Conservation (phyloP, 2,797 vertebrate species). For the Orientallactaga sibirica region DNA sequence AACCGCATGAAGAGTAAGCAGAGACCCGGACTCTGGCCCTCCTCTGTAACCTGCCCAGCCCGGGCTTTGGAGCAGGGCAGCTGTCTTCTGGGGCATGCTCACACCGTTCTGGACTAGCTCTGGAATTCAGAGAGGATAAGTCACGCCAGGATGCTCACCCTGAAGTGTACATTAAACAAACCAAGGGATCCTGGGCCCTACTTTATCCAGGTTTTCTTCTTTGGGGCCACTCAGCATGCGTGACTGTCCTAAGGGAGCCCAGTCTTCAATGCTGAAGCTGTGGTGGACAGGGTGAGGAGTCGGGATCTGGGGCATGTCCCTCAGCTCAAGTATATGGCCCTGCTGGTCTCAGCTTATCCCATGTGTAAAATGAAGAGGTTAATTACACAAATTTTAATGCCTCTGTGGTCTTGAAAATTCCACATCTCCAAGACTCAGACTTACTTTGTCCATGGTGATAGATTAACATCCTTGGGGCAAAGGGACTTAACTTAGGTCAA, state of each 20-base stretch:
- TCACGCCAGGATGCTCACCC: not conserved
- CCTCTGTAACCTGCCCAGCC: not conserved
- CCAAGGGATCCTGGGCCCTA: not conserved
- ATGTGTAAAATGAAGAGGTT: conserved; percentile 28
- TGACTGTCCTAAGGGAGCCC: not conserved
- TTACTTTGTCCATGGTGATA: conserved; percentile 76
- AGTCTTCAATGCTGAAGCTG: not conserved
- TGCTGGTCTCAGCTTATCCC: conserved; percentile 57
- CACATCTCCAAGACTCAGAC: conserved; percentile 53
- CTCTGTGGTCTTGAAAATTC: conserved; percentile 73
- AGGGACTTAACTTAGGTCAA: conserved; percentile 81
- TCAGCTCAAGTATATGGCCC: not conserved
- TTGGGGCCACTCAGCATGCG: not conserved
- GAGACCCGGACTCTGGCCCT: not conserved
- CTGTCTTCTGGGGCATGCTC: not conserved
- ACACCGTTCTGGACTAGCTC: not conserved
- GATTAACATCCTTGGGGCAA: conserved; percentile 80
- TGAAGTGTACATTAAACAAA: not conserved
- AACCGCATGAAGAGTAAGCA: not conserved
- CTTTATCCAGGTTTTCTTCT: not conserved
- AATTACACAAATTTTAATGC: conserved; percentile 58
- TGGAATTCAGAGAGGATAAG: not conserved
- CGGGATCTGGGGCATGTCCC: not conserved
- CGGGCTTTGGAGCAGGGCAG: not conserved
- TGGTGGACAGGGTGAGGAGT: not conserved